A percentile compares a stretch with the other conserved stretches of the same genome.
These are phyloP conservation scores for Brachionus plicatilis DNA, from an alignment of 1,140 invertebrate species.

Conservation along the genomic window DNA sequence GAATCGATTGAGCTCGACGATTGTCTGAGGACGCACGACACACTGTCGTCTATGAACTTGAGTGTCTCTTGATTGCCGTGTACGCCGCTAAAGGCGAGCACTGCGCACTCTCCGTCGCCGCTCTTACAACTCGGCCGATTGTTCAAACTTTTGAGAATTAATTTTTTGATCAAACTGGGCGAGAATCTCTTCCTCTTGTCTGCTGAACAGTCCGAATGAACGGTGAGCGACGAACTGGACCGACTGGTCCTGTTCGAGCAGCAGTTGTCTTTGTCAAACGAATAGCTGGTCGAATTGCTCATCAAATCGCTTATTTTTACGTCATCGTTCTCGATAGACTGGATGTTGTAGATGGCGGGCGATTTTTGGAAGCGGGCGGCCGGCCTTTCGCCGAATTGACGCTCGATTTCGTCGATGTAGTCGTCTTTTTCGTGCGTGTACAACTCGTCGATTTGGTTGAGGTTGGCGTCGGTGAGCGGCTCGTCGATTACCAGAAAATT, in stretches of 20 bases:
- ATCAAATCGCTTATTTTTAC: background rate
- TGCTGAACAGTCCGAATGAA: background rate
- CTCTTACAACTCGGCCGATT: background rate
- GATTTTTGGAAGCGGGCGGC: background rate
- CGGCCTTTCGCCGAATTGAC: background rate
- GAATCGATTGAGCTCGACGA: background rate
- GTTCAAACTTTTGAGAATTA: background rate
- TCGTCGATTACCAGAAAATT: conserved; percentile 11
- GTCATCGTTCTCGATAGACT: background rate
- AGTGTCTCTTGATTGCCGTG: background rate
- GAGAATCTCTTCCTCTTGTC: background rate
- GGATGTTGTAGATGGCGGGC: conserved; percentile 11
- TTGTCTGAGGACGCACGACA: background rate
- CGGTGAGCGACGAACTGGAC: background rate
- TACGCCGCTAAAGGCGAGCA: background rate
- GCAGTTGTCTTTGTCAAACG: background rate
- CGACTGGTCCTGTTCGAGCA: background rate
- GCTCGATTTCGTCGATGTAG: background rate
- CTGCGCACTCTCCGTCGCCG: background rate
- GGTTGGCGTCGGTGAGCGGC: background rate
- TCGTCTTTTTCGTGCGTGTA: background rate
- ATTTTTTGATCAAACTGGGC: background rate
- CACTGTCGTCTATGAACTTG: conserved; percentile 7
- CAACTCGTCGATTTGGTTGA: background rate
- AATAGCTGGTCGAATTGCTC: background rate